These are phyloP conservation scores for Acanthaster planci DNA, from an alignment of 35 echinoderm and acorn worm species.

Conservation along the genomic window DNA sequence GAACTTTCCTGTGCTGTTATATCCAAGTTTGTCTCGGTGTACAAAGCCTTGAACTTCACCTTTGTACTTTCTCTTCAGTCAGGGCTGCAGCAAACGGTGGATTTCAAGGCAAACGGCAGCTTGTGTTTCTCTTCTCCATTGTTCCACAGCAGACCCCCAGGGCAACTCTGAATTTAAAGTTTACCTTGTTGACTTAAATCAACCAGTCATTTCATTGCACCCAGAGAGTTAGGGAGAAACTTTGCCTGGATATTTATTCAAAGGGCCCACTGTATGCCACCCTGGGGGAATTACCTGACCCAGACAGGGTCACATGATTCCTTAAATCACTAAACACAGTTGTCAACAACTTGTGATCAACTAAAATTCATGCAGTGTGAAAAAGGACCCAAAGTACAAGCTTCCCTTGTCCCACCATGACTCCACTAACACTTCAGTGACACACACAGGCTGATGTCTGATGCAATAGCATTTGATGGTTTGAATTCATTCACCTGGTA, in stretches of 20 bases:
- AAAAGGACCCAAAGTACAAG: too few relatives aligned
- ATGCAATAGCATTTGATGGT: too few relatives aligned
- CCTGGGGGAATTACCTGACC: constrained; percentile 20
- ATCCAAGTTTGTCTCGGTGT: background rate
- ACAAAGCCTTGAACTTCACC: constrained; percentile 13
- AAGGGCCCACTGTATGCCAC: background rate
- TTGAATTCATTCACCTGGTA: too few relatives aligned
- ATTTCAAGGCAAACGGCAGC: background rate
- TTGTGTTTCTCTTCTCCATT: background rate
- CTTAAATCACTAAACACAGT: background rate
- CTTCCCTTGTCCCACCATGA: too few relatives aligned
- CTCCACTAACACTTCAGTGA: too few relatives aligned
- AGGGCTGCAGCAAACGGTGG: background rate
- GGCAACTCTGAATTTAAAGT: constrained; percentile 5
- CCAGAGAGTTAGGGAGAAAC: background rate
- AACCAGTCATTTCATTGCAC: background rate
- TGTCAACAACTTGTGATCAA: constrained; percentile 4
- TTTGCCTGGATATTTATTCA: background rate
- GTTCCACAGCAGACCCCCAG: background rate
- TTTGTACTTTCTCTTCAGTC: constrained; percentile 7
- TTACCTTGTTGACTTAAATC: background rate
- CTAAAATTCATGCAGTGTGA: background rate
- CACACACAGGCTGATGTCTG: too few relatives aligned
- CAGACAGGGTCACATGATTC: constrained; percentile 3
- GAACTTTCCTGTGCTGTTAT: too few relatives aligned